These are phyloP conservation scores for Bradypodion pumilum DNA, from an alignment of 2,797 vertebrate genomes.

Conservation along the genomic window DNA sequence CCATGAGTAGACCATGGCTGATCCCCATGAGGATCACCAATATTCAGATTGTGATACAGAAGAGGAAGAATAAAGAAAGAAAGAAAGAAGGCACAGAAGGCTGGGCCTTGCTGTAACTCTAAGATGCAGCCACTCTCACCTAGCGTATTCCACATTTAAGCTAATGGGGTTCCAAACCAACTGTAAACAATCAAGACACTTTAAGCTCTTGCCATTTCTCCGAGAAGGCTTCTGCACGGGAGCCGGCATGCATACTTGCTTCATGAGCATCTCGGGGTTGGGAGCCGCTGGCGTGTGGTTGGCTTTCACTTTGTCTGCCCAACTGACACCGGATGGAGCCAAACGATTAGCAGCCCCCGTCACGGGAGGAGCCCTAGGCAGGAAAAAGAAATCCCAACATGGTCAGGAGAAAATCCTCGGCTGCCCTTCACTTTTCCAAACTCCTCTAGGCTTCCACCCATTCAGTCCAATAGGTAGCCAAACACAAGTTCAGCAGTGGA, in stretches of 20 bases:
- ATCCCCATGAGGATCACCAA: no score
- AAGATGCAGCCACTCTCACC: not conserved
- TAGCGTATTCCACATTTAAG: not conserved
- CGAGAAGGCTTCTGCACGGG: slow-evolving; percentile 76
- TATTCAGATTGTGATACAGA: no score
- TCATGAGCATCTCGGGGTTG: slow-evolving; percentile 55
- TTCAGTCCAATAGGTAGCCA: not conserved
- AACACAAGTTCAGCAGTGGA: not conserved
- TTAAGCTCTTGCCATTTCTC: slow-evolving; percentile 74
- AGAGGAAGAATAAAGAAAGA: no score
- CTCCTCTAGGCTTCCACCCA: not conserved
- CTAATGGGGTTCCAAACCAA: not conserved
- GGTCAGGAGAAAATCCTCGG: not conserved
- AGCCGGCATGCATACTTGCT: slow-evolving; percentile 55
- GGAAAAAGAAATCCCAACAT: slow-evolving; percentile 33
- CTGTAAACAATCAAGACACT: not conserved
- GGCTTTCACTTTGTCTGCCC: slow-evolving; percentile 95
- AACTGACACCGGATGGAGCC: slow-evolving; percentile 89
- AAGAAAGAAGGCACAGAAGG: not conserved
- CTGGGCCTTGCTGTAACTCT: no score
- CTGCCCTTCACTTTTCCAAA: not conserved
- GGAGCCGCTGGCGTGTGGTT: slow-evolving; percentile 78
- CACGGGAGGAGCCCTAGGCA: slow-evolving; percentile 83
- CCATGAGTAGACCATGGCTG: no score
- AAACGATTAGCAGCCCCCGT: slow-evolving; percentile 82